Conservation (phyloP, 2,797 vertebrate genomes). For the Chelidonichthys spinosus region DNA sequence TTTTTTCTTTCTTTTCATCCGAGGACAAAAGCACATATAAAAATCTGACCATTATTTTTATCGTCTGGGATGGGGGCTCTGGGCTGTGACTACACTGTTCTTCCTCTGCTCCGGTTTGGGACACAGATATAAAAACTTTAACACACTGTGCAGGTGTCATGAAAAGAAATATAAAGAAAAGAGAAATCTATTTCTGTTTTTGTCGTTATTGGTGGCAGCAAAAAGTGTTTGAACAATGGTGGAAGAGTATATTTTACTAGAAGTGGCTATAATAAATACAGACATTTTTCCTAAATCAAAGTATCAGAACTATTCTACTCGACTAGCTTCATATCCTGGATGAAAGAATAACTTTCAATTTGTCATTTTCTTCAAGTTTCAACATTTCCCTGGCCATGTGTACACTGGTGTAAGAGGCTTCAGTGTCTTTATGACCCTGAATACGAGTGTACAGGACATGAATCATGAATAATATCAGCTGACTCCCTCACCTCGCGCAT, state of each 20-base stretch:
- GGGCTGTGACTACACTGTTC: conserved; percentile 20
- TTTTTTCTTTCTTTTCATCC: conserved; percentile 6
- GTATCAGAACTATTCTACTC: background rate
- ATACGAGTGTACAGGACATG: conserved; percentile 17
- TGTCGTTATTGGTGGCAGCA: background rate
- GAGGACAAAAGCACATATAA: background rate
- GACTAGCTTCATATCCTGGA: background rate
- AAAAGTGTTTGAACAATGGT: background rate
- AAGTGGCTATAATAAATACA: background rate
- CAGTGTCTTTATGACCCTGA: conserved; percentile 47
- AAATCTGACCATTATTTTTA: conserved; percentile 32
- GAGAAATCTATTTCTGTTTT: background rate
- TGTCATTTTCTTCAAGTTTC: background rate
- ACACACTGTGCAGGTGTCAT: background rate
- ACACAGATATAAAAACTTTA: conserved; percentile 6
- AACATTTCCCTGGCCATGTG: background rate
- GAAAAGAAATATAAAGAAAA: conserved; percentile 5
- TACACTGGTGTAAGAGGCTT: conserved; percentile 16
- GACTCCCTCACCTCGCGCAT: conserved; percentile 39
- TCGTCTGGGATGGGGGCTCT: conserved; percentile 6
- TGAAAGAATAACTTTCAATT: background rate
- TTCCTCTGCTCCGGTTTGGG: background rate
- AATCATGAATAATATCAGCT: conserved; percentile 56
- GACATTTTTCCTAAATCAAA: background rate
- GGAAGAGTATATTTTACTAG: background rate